phyloP scores from a whole-genome alignment of 1,140 invertebrate genomes.

The Rhopalosiphum padi region DNA sequence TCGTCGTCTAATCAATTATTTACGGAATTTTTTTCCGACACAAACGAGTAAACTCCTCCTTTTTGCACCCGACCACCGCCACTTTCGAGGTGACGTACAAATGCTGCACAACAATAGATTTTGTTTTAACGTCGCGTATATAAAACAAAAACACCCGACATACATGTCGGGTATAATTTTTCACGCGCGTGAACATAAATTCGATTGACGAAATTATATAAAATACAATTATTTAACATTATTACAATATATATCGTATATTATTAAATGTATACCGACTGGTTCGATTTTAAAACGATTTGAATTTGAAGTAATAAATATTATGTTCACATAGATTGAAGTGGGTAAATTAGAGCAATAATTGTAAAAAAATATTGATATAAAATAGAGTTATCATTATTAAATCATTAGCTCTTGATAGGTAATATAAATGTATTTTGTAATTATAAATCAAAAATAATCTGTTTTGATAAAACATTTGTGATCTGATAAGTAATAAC shows the following conservation, averaged over 20 bases:
- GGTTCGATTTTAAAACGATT: background rate
- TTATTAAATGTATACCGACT: background rate
- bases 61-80: background rate
- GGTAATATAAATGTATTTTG: background rate
- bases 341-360: background rate
- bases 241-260: background rate
- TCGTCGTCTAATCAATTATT: constrained; percentile 3
- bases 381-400: background rate
- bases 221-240: background rate
- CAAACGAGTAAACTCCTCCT: background rate
- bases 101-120: background rate
- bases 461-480: background rate
- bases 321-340: background rate
- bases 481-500: background rate
- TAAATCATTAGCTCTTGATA: background rate
- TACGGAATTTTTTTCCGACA: background rate
- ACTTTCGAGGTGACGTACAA: background rate
- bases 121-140: background rate
- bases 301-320: background rate
- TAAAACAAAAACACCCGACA: background rate
- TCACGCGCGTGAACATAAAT: background rate
- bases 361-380: background rate
- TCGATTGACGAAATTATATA: background rate
- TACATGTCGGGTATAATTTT: background rate
- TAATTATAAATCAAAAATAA: background rate